These are phyloP conservation scores for Puffinus mauretanicus DNA, from an alignment of 2,113 vertebrate species.

Conservation along the genomic window DNA sequence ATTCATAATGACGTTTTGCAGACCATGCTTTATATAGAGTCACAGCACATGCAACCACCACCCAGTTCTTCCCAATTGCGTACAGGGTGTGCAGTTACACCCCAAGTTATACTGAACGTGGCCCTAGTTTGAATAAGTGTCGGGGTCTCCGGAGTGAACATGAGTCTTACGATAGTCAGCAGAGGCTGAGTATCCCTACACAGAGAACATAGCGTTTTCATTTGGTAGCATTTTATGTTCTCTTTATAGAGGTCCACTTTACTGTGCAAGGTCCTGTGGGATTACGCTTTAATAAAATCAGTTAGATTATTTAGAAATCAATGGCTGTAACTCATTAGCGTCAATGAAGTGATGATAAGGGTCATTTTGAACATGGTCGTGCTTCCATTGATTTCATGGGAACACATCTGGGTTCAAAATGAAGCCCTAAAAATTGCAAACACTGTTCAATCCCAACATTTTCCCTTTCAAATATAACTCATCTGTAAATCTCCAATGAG, in stretches of 20 bases:
- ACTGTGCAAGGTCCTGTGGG: background rate
- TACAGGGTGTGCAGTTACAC: background rate
- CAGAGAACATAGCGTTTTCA: accelerated
- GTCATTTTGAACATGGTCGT: background rate
- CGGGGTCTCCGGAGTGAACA: background rate
- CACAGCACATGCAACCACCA: background rate
- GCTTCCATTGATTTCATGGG: background rate
- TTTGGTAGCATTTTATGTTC: background rate
- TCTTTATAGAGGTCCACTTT: background rate
- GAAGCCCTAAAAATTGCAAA: background rate
- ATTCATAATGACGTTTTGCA: background rate
- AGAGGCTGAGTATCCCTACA: background rate
- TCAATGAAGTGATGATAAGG: background rate
- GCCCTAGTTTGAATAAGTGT: background rate
- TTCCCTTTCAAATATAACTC: background rate
- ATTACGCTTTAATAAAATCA: slow-evolving; percentile 21
- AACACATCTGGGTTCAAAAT: background rate
- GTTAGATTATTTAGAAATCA: background rate
- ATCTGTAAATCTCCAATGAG: background rate
- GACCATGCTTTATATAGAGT: background rate
- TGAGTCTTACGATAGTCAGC: background rate
- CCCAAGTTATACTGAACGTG: background rate
- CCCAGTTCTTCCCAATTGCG: background rate
- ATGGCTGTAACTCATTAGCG: background rate
- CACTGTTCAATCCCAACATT: background rate